Evolutionary conservation across 2,797 vertebrate species (phyloP).

Genomic region (Galaxias olidus): DNA sequence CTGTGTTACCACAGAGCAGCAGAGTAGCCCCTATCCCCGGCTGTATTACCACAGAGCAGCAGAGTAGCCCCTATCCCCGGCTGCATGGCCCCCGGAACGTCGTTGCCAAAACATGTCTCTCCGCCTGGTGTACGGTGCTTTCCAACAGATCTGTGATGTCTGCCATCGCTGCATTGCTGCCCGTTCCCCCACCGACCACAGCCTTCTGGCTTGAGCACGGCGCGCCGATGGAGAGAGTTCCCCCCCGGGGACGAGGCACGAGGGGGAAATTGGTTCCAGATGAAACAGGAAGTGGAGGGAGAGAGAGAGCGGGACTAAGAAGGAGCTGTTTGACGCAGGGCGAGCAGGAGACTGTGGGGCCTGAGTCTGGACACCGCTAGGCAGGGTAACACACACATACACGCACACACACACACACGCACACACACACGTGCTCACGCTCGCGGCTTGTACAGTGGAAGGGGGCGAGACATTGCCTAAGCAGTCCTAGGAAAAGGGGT

Average conservation of each 20-base stretch:
- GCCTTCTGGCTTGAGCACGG: slow-evolving; percentile 7
- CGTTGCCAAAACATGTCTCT: too few relatives aligned
- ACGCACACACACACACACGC: slow-evolving; percentile 7
- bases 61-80: too few relatives aligned
- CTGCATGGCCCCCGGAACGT: too few relatives aligned
- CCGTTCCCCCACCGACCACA: slow-evolving; percentile 27
- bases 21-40: too few relatives aligned
- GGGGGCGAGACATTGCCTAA: neutral
- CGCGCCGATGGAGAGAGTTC: slow-evolving; percentile 61
- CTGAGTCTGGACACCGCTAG: slow-evolving; percentile 17
- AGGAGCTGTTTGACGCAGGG: slow-evolving; percentile 63
- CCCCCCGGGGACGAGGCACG: slow-evolving; percentile 71
- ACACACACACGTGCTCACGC: slow-evolving; percentile 16
- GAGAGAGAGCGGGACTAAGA: slow-evolving; percentile 69
- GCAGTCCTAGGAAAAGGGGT: neutral
- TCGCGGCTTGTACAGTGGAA: slow-evolving; percentile 3
- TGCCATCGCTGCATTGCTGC: slow-evolving; percentile 22
- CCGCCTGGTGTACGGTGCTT: too few relatives aligned
- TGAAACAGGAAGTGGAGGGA: slow-evolving; percentile 73
- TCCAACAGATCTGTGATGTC: too few relatives aligned
- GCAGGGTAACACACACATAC: neutral
- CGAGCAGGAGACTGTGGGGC: slow-evolving; percentile 31
- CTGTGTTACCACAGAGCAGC: too few relatives aligned
- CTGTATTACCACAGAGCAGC: too few relatives aligned
- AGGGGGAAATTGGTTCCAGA: slow-evolving; percentile 79